Conservation (phyloP, 1,140 invertebrate genomes). For the Bombyx mori region DNA sequence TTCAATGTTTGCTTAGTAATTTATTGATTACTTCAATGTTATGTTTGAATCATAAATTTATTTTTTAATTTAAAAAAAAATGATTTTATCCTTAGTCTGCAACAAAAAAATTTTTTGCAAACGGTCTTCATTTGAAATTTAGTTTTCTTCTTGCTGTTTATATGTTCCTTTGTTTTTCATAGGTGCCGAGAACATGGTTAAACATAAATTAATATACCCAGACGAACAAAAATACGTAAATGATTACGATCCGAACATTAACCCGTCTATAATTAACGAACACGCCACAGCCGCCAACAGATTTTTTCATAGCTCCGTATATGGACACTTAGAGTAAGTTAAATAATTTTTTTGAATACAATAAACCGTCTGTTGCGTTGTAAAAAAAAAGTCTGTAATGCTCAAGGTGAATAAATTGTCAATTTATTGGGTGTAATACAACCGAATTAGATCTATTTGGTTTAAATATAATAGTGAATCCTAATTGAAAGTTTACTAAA, state of each 20-base stretch:
- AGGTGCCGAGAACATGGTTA: constrained; percentile 7
- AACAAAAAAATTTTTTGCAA: not conserved
- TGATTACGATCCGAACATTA: constrained; percentile 4
- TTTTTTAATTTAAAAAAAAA: no score
- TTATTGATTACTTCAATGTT: no score
- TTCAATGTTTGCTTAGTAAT: no score
- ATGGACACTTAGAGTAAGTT: constrained; percentile 6
- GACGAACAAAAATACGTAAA: not conserved
- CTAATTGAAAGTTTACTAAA: no score
- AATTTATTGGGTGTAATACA: no score
- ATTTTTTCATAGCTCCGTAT: constrained; percentile 4
- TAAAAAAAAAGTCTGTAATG: no score
- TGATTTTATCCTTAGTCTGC: not conserved
- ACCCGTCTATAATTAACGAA: constrained; percentile 4
- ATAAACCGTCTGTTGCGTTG: no score
- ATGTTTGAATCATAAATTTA: no score
- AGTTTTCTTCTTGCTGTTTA: not conserved
- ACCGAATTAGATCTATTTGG: no score
- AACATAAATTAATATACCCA: constrained; percentile 7
- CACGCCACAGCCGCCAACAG: constrained; percentile 2
- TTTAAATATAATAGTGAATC: no score
- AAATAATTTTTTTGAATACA: no score
- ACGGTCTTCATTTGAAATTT: not conserved
- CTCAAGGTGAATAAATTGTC: no score
- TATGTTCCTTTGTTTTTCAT: not conserved